Base-by-base conservation (phyloP, 2,113 vertebrate species). In the Saguinus imperator region DNA sequence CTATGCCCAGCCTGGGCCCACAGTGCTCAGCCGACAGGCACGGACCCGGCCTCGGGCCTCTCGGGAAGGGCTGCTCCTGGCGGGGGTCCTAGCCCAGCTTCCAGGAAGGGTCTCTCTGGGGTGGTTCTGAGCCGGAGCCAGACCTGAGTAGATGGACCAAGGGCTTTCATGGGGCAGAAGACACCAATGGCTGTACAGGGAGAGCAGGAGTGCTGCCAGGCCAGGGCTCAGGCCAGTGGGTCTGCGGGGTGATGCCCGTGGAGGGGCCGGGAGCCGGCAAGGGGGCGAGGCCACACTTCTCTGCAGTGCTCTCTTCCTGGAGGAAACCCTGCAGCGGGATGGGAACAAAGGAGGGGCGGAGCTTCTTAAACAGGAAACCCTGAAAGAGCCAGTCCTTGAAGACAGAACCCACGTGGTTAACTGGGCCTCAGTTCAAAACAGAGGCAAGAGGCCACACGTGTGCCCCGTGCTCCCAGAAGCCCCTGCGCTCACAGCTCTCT, bases 21-120 rank as follows among this genome's bases (percentile, higher is more conserved):
- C 5, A 20, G 73, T 76, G 43, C 12, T 21, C 43, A 27, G 75
- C 6, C 43, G 27, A 40, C 23, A 23, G 40, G 73, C 25, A 16
- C 0, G 0, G 73, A 32, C 9, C 16, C 1, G 27, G 75, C n/a
- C 37, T 37, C 70, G 1, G 70, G 8, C 8, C 20, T 21, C 70
- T 21, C 17, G 0, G 70, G 70, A 40, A 72, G 68, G 16, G 70
- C n/a, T 72, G 70, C 70, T 72, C 70, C 70, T 72, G 68, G 20
- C n/a, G 23, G 70, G 20, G 70, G n/a, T 37, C 70, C 16, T 35
- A 32, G 48, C 48, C 32, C 29, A 21, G 29, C 8, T 20, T 52
- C 32, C 48, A 35, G 48, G 48, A 52, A 50, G 48, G 76, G 45
- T 35, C 45, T 50, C 76, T 79, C 6, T 18, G 16, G 45, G 45